Conservation (phyloP, 2,113 vertebrate genomes). For the Callocephalon fimbriatum region DNA sequence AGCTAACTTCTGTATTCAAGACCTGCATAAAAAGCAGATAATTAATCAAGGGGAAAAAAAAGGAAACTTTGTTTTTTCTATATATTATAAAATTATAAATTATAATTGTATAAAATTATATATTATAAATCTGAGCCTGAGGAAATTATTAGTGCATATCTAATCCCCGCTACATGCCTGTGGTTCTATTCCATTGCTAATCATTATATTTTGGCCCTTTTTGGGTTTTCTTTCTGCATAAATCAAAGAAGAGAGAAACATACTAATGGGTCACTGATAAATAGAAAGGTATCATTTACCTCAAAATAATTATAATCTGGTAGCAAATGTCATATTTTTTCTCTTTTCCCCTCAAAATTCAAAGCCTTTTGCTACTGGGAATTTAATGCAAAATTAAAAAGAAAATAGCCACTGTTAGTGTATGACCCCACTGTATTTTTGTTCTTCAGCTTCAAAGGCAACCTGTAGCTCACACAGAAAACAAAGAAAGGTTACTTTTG, state of each 20-base stretch:
- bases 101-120: background rate
- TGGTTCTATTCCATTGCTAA: background rate
- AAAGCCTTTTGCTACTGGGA: background rate
- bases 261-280: background rate
- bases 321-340: background rate
- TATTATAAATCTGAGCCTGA: background rate
- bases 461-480: background rate
- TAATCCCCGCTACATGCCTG: background rate
- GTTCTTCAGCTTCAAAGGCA: slow-evolving; percentile 5
- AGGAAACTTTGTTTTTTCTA: background rate
- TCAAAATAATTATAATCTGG: background rate
- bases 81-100: background rate
- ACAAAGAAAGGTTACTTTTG: slow-evolving; percentile 17
- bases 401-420: background rate
- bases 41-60: background rate
- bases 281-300: background rate
- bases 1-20: slow-evolving; percentile 16
- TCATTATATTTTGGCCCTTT: background rate
- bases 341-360: background rate
- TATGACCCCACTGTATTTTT: background rate
- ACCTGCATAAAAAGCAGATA: background rate
- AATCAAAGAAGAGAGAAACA: background rate
- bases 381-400: background rate
- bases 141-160: slow-evolving; percentile 5
- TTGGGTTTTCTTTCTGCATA: background rate